These are phyloP conservation scores for Drosophila niveifrons DNA, from an alignment of 2,888 invertebrate genomes.

Conservation along the genomic window DNA sequence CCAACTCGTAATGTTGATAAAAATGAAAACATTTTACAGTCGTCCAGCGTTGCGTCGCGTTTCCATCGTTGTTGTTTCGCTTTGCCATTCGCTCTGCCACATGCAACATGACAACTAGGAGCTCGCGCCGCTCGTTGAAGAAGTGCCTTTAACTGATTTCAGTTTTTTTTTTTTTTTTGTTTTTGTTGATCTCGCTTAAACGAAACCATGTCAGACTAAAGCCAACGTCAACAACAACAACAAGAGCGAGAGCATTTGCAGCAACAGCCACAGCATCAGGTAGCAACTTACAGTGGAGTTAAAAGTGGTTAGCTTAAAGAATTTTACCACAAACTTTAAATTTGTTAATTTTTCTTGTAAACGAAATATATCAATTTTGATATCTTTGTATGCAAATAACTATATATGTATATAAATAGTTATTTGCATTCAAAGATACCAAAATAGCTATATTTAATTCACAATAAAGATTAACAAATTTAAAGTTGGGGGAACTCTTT, in stretches of 20 bases:
- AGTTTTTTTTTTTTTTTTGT: slow-evolving; percentile 15
- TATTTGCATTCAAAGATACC: too few relatives aligned
- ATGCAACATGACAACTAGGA: slow-evolving; percentile 37
- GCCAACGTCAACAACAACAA: slow-evolving; percentile 27
- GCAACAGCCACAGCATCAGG: slow-evolving; percentile 23
- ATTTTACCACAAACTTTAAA: too few relatives aligned
- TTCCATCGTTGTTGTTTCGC: not conserved
- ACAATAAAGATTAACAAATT: too few relatives aligned
- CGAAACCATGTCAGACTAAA: slow-evolving; percentile 69
- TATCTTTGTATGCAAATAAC: too few relatives aligned
- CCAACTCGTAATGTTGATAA: slow-evolving; percentile 72
- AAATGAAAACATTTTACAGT: slow-evolving; percentile 72
- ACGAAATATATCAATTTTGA: too few relatives aligned
- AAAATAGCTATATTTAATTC: too few relatives aligned
- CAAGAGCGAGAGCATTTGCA: not conserved
- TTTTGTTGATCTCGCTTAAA: slow-evolving; percentile 39
- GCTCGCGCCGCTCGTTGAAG: slow-evolving; percentile 13
- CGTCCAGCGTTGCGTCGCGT: slow-evolving; percentile 2
- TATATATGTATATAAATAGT: too few relatives aligned
- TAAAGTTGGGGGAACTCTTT: too few relatives aligned
- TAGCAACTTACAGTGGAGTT: slow-evolving; percentile 11
- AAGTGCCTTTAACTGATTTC: slow-evolving; percentile 73
- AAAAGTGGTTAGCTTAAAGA: slow-evolving; percentile 23
- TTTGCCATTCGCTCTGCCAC: slow-evolving; percentile 13
- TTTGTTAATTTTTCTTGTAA: too few relatives aligned